These are phyloP conservation scores for Bujurquina vittata DNA, from an alignment of 2,113 vertebrate species.

Conservation along the genomic window DNA sequence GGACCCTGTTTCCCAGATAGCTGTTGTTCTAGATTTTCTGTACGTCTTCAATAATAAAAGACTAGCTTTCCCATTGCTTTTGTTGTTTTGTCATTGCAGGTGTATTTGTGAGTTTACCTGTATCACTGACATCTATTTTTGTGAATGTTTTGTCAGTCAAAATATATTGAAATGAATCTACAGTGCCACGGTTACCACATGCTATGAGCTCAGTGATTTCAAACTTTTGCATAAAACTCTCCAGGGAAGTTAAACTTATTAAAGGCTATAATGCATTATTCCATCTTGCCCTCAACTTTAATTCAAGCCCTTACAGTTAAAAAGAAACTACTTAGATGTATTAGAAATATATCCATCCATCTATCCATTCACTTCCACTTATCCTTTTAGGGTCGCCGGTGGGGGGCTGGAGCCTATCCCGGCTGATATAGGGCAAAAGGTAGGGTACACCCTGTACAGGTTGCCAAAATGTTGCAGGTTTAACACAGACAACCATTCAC, in stretches of 20 bases:
- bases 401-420: no score
- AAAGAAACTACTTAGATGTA: not conserved
- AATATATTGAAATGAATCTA: not conserved
- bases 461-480: no score
- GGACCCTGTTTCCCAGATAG: not conserved
- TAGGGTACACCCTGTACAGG: no score
- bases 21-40: not conserved
- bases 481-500: no score
- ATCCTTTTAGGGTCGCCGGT: no score
- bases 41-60: not conserved
- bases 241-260: not conserved
- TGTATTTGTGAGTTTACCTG: not conserved
- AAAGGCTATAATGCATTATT: not conserved
- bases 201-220: not conserved
- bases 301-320: not conserved
- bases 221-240: not conserved
- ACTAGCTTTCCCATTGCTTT: constrained; percentile 5
- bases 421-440: no score
- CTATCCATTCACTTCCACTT: no score
- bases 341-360: no score
- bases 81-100: not conserved
- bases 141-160: not conserved
- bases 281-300: not conserved
- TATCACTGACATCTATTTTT: not conserved
- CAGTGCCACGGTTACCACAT: not conserved